phyloP scores from a whole-genome alignment of 2,797 vertebrate species.

The Lophotriccus pileatus region DNA sequence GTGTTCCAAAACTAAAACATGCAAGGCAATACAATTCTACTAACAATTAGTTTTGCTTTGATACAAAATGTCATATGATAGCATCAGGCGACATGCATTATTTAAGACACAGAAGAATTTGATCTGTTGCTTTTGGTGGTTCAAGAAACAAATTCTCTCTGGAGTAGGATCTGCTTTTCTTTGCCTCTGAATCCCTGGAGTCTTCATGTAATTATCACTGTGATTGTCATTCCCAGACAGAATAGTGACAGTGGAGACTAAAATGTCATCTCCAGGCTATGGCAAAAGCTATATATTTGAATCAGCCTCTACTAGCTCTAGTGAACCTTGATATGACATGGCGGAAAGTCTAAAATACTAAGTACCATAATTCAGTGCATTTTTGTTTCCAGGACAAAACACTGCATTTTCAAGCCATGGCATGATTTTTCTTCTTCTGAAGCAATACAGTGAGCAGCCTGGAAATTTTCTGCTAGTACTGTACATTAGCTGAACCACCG shows the following conservation, averaged over 20 bases:
- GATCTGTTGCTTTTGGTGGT: not conserved
- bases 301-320: not conserved
- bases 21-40: not conserved
- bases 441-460: not conserved
- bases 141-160: not conserved
- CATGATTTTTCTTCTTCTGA: constrained; percentile 3
- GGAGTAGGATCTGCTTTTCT: not conserved
- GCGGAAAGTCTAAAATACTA: constrained; percentile 5
- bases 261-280: not conserved
- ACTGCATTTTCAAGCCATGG: not conserved
- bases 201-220: not conserved
- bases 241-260: not conserved
- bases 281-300: not conserved
- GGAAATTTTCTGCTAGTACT: not conserved
- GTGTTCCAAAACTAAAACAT: not conserved
- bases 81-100: not conserved
- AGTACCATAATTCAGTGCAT: not conserved
- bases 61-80: not conserved
- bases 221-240: not conserved
- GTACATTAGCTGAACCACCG: not conserved
- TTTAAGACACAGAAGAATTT: not conserved
- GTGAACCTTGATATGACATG: not conserved
- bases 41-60: constrained; percentile 27
- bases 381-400: constrained; percentile 19
- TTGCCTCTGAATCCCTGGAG: not conserved